Evolutionary conservation across 2,113 vertebrate species (phyloP), one percentile per base, ranked within the genome.

Genomic region (Collichthys lucidus): DNA sequence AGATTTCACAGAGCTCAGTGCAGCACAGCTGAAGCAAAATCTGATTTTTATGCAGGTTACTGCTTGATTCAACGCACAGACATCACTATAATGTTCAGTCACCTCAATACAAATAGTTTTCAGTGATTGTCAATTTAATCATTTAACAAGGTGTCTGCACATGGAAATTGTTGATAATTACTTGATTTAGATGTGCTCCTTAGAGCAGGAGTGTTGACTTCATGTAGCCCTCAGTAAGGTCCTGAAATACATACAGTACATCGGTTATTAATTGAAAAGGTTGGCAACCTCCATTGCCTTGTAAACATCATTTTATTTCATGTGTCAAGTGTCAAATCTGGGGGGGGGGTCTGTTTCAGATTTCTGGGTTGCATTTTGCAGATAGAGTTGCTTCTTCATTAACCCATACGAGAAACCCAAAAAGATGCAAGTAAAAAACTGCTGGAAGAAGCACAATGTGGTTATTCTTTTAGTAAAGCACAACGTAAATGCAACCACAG

Each of bases 21-120:
- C 46, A 71, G 35, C 55, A 47, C 19, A 61, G 35, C 26, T 40
- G 1, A 26, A 56, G 49, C 50, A 64, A 22, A 46, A 53, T 63
- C 31, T 63, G n/a, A 53, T 44, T 49, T 35, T 42, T 35, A 20
- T 69, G 47, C 55, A 78, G 68, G 82, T 55, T 62, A 47, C 40
- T 40, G 60, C 61, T 62, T 20, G 35, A 40, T 40, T 40, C 8
- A 40, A 40, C 7, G 35, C 6, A 52, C 20, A 2, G 31, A 35
- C 49, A 42, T 49, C 10, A 20, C 31, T 19, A 6, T 24, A 26
- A 14, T 7, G 14, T 26, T 57, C n/a, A 56, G 55, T 57, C 53
- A 42, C 15, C 12, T 46, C 44, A 46, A 46, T 15, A 12, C 44
- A 14, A 46, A 14, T 14, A 12, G 12, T 12, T 46, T 67, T 14